Evolutionary conservation across 2,113 vertebrate genomes (phyloP).

Genomic region (Calonectris borealis): DNA sequence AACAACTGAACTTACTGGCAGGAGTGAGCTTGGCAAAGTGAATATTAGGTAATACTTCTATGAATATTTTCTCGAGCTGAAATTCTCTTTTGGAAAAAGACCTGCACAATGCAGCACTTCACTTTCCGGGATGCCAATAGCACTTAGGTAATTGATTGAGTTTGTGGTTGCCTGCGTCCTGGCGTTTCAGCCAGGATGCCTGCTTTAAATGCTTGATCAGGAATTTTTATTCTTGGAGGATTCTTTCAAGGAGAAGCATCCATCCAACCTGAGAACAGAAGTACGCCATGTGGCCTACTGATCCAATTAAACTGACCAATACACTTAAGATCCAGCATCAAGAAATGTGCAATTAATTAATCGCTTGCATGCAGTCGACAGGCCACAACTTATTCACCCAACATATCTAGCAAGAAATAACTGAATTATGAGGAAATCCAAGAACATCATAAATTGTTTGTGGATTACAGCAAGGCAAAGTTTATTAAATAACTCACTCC

Average conservation of each 20-base stretch:
- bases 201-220: slow-evolving; percentile 52
- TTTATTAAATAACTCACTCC: slow-evolving; percentile 34
- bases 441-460: not conserved
- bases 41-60: slow-evolving; percentile 45
- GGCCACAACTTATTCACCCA: not conserved
- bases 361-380: not conserved
- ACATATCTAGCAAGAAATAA: slow-evolving; percentile 24
- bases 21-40: slow-evolving; percentile 19
- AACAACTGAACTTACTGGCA: slow-evolving; percentile 50
- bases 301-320: slow-evolving; percentile 47
- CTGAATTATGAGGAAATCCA: slow-evolving; percentile 24
- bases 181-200: not conserved
- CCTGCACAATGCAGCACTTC: not conserved
- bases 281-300: not conserved
- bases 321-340: not conserved
- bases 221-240: slow-evolving; percentile 45
- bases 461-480: not conserved
- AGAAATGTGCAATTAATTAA: slow-evolving; percentile 47
- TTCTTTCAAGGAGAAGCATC: slow-evolving; percentile 39
- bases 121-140: not conserved
- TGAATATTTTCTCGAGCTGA: slow-evolving; percentile 1
- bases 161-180: slow-evolving; percentile 20
- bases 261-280: not conserved
- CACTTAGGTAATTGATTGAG: slow-evolving; percentile 27
- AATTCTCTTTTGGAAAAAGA: slow-evolving; percentile 14